These are phyloP conservation scores for Drosophila ananassae DNA, from an alignment of 1,140 invertebrate genomes.

Conservation along the genomic window DNA sequence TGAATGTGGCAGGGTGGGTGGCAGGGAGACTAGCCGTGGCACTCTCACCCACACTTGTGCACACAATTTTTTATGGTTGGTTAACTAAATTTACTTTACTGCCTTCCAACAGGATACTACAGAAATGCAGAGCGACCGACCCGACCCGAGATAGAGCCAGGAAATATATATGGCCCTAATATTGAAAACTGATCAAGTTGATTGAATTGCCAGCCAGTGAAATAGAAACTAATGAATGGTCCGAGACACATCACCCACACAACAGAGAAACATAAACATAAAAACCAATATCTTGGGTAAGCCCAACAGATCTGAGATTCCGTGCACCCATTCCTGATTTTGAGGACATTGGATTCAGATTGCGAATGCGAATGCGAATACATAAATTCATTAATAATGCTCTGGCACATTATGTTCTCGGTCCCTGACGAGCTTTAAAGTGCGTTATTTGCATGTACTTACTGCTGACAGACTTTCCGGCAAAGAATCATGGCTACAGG, in stretches of 20 bases:
- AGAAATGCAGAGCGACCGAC: not conserved
- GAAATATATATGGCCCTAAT: conserved; percentile 35
- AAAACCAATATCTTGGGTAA: conserved; percentile 27
- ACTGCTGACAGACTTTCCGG: conserved; percentile 18
- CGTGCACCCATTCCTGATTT: conserved; percentile 21
- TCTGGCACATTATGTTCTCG: conserved; percentile 48
- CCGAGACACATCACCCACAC: conserved; percentile 10
- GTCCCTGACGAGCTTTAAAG: conserved; percentile 62
- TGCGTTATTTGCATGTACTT: conserved; percentile 25
- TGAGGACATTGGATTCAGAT: conserved; percentile 5
- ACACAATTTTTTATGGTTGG: conserved; percentile 58
- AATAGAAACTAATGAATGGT: conserved; percentile 58
- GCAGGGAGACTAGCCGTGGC: conserved; percentile 23
- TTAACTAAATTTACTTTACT: conserved; percentile 63
- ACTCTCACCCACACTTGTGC: conserved; percentile 48
- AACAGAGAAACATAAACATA: conserved; percentile 23
- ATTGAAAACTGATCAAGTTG: conserved; percentile 53
- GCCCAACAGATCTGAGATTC: conserved; percentile 17
- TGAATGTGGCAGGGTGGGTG: not conserved
- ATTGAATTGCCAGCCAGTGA: conserved; percentile 57
- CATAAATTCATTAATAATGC: conserved; percentile 76
- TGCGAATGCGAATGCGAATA: conserved; percentile 61
- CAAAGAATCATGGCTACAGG: conserved; percentile 7
- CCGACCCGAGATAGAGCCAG: not conserved
- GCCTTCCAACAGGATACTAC: conserved; percentile 23